These are phyloP conservation scores for Syngnathus floridae DNA, from an alignment of 2,113 vertebrate species.

Conservation along the genomic window DNA sequence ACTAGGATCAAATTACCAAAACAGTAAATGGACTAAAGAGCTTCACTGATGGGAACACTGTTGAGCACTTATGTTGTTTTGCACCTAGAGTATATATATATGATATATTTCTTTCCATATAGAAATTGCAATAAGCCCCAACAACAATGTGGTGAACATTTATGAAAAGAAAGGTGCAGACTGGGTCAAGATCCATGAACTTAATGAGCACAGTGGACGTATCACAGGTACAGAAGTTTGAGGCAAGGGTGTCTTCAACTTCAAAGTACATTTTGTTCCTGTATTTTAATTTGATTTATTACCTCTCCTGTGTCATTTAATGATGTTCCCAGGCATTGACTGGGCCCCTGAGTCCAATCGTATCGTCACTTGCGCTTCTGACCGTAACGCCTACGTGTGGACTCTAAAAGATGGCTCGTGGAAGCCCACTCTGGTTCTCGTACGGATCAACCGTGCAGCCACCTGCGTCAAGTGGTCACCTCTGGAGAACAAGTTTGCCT, in stretches of 20 bases:
- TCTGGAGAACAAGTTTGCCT: slow-evolving; percentile 76
- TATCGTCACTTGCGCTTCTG: slow-evolving; percentile 74
- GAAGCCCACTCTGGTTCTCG: slow-evolving; percentile 77
- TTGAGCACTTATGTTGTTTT: not conserved
- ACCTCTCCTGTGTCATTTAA: not conserved
- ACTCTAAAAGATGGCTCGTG: slow-evolving; percentile 68
- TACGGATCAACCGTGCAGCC: slow-evolving; percentile 77
- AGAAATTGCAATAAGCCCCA: slow-evolving; percentile 76
- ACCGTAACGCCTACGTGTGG: slow-evolving; percentile 79
- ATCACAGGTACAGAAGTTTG: slow-evolving; percentile 66
- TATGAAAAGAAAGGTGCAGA: slow-evolving; percentile 72
- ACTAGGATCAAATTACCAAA: slow-evolving; percentile 43
- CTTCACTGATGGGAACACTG: slow-evolving; percentile 3
- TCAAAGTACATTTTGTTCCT: not conserved
- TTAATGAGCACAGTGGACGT: slow-evolving; percentile 73
- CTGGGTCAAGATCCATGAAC: slow-evolving; percentile 73
- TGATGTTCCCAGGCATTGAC: slow-evolving; percentile 64
- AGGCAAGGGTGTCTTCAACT: not conserved
- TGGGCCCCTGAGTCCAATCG: slow-evolving; percentile 76
- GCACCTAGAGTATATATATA: not conserved
- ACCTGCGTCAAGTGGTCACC: slow-evolving; percentile 79
- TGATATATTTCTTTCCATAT: slow-evolving; percentile 2
- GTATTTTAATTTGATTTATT: not conserved
- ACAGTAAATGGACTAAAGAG: slow-evolving; percentile 44
- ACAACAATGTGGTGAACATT: slow-evolving; percentile 68